Percentiles rank a stretch among this genome's conserved stretches.
Conservation (phyloP, 2,797 vertebrate species). For the Parambassis ranga region DNA sequence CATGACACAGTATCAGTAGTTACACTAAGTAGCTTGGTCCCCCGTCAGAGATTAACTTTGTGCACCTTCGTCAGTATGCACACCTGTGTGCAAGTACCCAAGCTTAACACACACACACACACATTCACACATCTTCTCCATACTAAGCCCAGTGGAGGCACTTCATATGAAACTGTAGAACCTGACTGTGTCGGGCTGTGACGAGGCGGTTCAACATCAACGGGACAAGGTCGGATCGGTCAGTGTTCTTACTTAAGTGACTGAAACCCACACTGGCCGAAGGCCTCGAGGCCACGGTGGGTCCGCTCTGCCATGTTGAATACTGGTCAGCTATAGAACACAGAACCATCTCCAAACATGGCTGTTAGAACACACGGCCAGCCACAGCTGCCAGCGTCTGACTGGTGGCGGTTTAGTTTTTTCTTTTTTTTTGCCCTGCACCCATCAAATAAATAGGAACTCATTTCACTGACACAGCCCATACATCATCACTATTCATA, state of each 20-base stretch:
- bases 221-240: constrained; percentile 7
- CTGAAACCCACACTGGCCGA: constrained; percentile 12
- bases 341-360: background rate
- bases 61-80: constrained; percentile 58
- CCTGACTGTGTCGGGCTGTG: constrained; percentile 74
- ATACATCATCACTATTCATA: constrained; percentile 58
- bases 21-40: constrained; percentile 75
- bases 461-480: constrained; percentile 75
- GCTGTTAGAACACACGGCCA: background rate
- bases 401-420: background rate
- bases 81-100: constrained; percentile 70
- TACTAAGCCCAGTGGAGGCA: constrained; percentile 75
- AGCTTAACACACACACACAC: constrained; percentile 53
- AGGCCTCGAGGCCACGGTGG: background rate
- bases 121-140: constrained; percentile 47
- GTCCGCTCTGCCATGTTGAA: background rate
- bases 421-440: background rate
- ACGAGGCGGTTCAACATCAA: constrained; percentile 61
- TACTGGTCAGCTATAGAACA: constrained; percentile 3
- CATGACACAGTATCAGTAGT: constrained; percentile 84
- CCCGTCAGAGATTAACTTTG: constrained; percentile 67
- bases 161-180: constrained; percentile 77
- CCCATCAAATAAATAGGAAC: constrained; percentile 79
- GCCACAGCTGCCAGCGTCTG: constrained; percentile 1
- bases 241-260: constrained; percentile 45